Conservation (phyloP, 2,888 invertebrate species). For the Chymomyza caudatula region DNA sequence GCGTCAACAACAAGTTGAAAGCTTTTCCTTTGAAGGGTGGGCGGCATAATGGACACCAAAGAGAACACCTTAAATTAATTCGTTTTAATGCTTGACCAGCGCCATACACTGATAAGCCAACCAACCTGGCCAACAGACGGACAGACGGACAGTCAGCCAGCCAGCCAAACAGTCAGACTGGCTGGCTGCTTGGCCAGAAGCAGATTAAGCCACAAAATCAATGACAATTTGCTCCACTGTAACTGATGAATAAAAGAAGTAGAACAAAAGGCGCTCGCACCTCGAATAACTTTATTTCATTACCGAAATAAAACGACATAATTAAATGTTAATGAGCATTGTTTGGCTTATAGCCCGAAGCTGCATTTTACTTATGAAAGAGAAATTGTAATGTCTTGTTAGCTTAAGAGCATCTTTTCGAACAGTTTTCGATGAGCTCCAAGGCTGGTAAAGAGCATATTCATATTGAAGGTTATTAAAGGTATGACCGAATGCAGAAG, state of each 20-base stretch:
- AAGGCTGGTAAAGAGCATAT: neutral
- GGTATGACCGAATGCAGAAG: too few species aligned
- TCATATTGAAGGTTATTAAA: too few species aligned
- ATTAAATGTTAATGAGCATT: conserved; percentile 64
- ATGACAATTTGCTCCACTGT: conserved; percentile 50
- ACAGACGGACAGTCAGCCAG: neutral
- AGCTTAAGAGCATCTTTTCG: neutral
- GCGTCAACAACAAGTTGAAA: conserved; percentile 25
- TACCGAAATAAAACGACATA: conserved; percentile 32
- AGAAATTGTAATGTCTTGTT: neutral
- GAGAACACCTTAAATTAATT: conserved; percentile 60
- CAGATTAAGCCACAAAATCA: conserved; percentile 66
- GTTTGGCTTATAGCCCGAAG: neutral
- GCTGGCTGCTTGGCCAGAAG: conserved; percentile 30
- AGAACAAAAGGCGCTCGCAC: conserved; percentile 35
- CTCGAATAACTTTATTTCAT: conserved; percentile 51
- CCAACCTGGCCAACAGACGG: neutral
- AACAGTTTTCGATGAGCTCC: neutral
- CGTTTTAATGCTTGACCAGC: conserved; percentile 62
- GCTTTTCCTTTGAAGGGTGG: neutral
- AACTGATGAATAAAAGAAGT: conserved; percentile 31
- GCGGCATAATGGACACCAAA: neutral
- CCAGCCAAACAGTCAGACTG: neutral
- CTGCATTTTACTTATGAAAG: neutral
- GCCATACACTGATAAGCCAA: conserved; percentile 16